Percentiles rank a stretch among this genome's conserved stretches.
Evolutionary conservation across 2,888 invertebrate species (phyloP).

Genomic region (Tenthredo scrophulariae): DNA sequence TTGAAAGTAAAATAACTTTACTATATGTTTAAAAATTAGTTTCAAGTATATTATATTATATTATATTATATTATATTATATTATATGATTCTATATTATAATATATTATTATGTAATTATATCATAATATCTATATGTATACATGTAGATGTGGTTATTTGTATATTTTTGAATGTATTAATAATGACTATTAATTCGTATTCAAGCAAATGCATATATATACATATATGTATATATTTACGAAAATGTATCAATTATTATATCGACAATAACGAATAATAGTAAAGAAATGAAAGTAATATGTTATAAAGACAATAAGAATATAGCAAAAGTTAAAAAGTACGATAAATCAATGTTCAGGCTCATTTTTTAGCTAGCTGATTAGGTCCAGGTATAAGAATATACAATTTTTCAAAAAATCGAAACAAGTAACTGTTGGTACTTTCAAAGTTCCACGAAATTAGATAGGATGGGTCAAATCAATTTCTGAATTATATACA

Average conservation of each 20-base stretch:
- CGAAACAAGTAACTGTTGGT: not conserved
- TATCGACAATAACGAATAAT: constrained; percentile 72
- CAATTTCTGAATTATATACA: not conserved
- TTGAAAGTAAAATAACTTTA: constrained; percentile 47
- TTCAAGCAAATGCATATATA: constrained; percentile 53
- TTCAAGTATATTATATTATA: constrained; percentile 33
- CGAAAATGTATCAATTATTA: constrained; percentile 71
- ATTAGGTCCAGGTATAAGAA: not conserved
- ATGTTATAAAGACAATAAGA: constrained; percentile 35
- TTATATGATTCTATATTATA: constrained; percentile 24
- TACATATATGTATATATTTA: constrained; percentile 58
- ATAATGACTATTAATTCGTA: constrained; percentile 53
- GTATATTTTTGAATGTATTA: constrained; percentile 62
- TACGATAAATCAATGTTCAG: constrained; percentile 31
- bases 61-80: constrained; percentile 14
- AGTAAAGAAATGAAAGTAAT: constrained; percentile 72
- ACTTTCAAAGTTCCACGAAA: not conserved
- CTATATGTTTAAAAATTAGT: constrained; percentile 59
- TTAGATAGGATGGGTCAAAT: not conserved
- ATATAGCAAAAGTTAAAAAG: constrained; percentile 59
- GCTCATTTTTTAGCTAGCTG: constrained; percentile 36
- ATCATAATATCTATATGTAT: constrained; percentile 47
- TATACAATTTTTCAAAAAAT: not conserved
- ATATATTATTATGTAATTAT: constrained; percentile 35
- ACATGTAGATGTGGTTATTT: constrained; percentile 58